Evolutionary conservation across 2,888 invertebrate genomes (phyloP).

Genomic region (Oxycera nigricornis): DNA sequence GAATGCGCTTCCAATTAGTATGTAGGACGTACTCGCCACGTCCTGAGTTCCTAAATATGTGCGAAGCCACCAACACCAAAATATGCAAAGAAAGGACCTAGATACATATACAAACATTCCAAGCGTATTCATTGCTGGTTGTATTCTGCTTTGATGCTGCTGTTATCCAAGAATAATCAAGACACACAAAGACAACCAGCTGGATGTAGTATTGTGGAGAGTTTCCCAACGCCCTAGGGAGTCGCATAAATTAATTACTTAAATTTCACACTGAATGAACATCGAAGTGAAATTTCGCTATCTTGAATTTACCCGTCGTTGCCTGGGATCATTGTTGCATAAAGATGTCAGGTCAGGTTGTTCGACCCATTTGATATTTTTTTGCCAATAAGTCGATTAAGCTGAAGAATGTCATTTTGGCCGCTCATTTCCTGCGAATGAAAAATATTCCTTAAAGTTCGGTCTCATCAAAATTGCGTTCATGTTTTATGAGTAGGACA

Average conservation of each 20-base stretch:
- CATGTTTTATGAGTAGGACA: too few species aligned
- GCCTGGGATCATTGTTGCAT: background rate
- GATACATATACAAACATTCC: background rate
- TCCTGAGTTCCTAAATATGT: background rate
- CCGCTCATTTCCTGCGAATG: too few species aligned
- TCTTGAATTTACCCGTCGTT: background rate
- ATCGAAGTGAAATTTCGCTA: background rate
- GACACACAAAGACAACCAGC: background rate
- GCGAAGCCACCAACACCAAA: background rate
- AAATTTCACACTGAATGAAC: background rate
- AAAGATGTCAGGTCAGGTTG: background rate
- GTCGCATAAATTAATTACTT: background rate
- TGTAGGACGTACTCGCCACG: background rate
- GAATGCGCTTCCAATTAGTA: background rate
- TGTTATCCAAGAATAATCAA: background rate
- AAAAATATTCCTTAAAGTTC: too few species aligned
- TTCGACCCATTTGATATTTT: background rate
- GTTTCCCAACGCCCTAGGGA: background rate
- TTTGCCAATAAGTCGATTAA: background rate
- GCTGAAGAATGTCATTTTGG: too few species aligned
- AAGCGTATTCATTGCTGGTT: background rate
- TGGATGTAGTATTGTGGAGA: background rate
- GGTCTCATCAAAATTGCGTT: too few species aligned
- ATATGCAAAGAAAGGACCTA: background rate
- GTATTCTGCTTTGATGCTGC: background rate